Conservation (phyloP, 2,797 vertebrate genomes). For the Lophotriccus pileatus region DNA sequence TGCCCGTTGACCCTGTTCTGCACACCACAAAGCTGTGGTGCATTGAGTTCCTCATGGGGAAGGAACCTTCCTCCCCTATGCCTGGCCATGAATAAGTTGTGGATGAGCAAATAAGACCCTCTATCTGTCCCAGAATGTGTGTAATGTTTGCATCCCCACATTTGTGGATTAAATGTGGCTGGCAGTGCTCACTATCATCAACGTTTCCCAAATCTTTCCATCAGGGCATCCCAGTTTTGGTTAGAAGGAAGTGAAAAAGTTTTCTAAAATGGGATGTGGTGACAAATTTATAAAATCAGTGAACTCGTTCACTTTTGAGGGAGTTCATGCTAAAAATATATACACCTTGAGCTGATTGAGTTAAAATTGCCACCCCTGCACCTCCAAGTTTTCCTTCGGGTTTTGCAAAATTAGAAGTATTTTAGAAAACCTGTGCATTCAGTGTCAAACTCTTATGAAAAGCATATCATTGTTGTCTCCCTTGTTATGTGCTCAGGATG, state of each 20-base stretch:
- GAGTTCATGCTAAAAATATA: neutral
- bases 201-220: neutral
- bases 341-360: neutral
- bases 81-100: neutral
- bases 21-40: neutral
- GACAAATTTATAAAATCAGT: neutral
- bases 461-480: neutral
- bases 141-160: rapidly evolving
- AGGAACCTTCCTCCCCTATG: neutral
- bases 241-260: neutral
- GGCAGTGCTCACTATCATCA: rapidly evolving
- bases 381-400: neutral
- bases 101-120: neutral
- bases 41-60: rapidly evolving
- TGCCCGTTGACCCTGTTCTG: rapidly evolving
- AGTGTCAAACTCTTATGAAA: neutral
- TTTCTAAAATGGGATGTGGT: neutral
- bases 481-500: conserved; percentile 68
- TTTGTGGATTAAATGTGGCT: neutral
- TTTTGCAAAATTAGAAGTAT: neutral
- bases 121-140: neutral
- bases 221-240: neutral
- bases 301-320: neutral
- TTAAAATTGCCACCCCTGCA: neutral
- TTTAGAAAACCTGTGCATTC: neutral